Evolutionary conservation across 2,888 invertebrate species (phyloP).

Genomic region (Apotomis capreana): DNA sequence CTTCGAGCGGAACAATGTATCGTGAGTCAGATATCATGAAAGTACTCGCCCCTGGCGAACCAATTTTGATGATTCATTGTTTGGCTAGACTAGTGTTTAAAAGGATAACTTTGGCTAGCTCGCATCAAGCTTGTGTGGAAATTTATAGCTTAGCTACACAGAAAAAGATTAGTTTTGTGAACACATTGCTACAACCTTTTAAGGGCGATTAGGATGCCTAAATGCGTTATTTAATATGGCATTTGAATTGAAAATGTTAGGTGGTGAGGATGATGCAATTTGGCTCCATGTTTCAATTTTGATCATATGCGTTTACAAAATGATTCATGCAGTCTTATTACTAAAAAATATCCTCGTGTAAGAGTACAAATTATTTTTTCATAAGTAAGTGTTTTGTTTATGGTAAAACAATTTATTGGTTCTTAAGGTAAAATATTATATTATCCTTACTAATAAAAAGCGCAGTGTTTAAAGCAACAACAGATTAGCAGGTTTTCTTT

Average conservation of each 20-base stretch:
- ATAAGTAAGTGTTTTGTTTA: no score
- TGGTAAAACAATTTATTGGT: no score
- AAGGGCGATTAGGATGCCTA: not conserved
- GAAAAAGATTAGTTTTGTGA: not conserved
- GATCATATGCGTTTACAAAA: not conserved
- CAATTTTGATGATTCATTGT: slow-evolving; percentile 20
- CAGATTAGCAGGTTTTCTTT: no score
- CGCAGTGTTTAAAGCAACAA: no score
- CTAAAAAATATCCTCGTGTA: no score
- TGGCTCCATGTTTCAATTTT: not conserved
- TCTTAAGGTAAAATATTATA: no score
- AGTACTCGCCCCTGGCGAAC: slow-evolving; percentile 30
- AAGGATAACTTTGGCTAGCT: not conserved
- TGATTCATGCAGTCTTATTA: not conserved
- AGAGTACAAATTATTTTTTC: no score
- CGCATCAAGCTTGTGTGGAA: not conserved
- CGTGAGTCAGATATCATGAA: slow-evolving; percentile 32
- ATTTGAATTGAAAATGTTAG: not conserved
- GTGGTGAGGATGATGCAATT: not conserved
- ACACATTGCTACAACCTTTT: not conserved
- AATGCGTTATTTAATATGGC: slow-evolving; percentile 14
- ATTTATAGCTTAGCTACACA: not conserved
- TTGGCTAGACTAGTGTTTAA: slow-evolving; percentile 12
- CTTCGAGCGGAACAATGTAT: slow-evolving; percentile 12
- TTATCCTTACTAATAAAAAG: no score